Evolutionary conservation across 2,797 vertebrate genomes (phyloP).

Genomic region (Centropyge bicolor): DNA sequence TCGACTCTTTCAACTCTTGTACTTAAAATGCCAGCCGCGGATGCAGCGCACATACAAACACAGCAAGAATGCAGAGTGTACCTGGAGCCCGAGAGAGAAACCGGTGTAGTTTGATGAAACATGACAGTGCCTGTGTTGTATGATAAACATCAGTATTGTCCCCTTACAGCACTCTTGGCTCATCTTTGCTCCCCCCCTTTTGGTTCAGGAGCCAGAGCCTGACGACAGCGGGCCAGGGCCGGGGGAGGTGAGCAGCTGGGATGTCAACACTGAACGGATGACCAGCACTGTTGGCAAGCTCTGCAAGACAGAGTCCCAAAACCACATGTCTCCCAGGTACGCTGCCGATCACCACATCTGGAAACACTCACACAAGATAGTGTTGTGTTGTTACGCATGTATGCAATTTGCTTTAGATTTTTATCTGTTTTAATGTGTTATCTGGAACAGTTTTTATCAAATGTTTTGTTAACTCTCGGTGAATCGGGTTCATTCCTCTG

Average conservation of each 20-base stretch:
- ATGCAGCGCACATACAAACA: not conserved
- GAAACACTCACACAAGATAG: slow-evolving; percentile 5
- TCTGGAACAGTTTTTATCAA: not conserved
- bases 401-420: not conserved
- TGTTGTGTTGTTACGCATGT: slow-evolving; percentile 16
- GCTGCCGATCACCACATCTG: slow-evolving; percentile 24
- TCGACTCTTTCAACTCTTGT: slow-evolving; percentile 10
- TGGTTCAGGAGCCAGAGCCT: slow-evolving; percentile 79
- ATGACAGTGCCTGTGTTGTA: slow-evolving; percentile 12
- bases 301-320: slow-evolving; percentile 89
- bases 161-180: slow-evolving; percentile 22
- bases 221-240: slow-evolving; percentile 74
- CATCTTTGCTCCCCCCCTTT: slow-evolving; percentile 18
- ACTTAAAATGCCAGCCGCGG: slow-evolving; percentile 18
- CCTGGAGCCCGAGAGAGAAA: not conserved
- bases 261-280: slow-evolving; percentile 83
- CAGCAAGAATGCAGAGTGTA: not conserved
- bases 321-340: slow-evolving; percentile 90
- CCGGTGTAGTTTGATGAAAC: slow-evolving; percentile 7
- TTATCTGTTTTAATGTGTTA: not conserved
- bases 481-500: not conserved
- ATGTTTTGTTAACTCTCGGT: not conserved
- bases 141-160: slow-evolving; percentile 38
- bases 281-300: slow-evolving; percentile 85
- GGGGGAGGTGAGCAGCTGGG: slow-evolving; percentile 84